A percentile compares a stretch with the other conserved stretches of the same genome.
phyloP scores from a whole-genome alignment of 2,888 invertebrate species.

The Chesias legatella region DNA sequence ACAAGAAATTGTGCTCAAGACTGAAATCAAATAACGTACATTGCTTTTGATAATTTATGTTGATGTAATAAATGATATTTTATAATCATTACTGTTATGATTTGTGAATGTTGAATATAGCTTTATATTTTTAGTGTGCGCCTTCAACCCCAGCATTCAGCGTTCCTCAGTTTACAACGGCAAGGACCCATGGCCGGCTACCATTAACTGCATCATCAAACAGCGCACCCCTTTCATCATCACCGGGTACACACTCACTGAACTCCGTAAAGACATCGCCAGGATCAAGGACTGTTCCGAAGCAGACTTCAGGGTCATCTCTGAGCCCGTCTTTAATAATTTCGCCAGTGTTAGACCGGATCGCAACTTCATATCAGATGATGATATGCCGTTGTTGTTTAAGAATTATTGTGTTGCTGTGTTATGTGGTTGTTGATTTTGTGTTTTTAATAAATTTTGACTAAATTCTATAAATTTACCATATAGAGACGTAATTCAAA shows the following conservation, averaged over 20 bases:
- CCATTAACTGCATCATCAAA: constrained; percentile 79
- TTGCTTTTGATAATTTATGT: too few relatives aligned
- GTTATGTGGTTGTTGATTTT: constrained; percentile 54
- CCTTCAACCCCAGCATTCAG: constrained; percentile 86
- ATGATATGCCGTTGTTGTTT: constrained; percentile 84
- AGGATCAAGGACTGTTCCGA: constrained; percentile 77
- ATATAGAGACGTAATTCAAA: too few relatives aligned
- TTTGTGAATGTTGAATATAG: not conserved
- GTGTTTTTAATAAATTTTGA: constrained; percentile 27
- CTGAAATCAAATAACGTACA: too few relatives aligned
- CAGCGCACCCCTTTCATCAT: constrained; percentile 81
- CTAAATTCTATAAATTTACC: too few relatives aligned
- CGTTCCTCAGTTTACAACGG: constrained; percentile 82
- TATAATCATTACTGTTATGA: too few relatives aligned
- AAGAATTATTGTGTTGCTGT: constrained; percentile 85
- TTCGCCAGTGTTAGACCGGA: constrained; percentile 86
- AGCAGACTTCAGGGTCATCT: constrained; percentile 67
- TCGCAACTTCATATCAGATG: constrained; percentile 87
- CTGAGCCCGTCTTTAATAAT: constrained; percentile 81
- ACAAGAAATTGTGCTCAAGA: too few relatives aligned
- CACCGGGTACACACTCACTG: constrained; percentile 84
- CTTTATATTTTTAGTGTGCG: constrained; percentile 79
- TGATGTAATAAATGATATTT: too few relatives aligned
- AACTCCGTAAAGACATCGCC: constrained; percentile 82
- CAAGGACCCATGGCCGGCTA: constrained; percentile 84